Base-by-base conservation (phyloP, 2,797 vertebrate genomes). In the Eptatretus atami region DNA sequence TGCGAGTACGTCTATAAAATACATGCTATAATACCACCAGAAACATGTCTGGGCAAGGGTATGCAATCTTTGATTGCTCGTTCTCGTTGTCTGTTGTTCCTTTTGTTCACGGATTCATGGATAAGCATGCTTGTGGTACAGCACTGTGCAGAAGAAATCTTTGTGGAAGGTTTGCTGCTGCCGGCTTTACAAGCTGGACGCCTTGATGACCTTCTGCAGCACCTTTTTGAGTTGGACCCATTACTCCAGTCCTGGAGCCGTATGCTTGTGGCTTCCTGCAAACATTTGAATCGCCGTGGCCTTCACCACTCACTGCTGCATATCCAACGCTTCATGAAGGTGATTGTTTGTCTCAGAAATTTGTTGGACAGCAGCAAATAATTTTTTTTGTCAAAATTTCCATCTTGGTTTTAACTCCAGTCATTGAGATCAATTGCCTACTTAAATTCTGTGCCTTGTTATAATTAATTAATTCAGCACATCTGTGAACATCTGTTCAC, bases 291-390 rank as follows among this genome's bases (percentile, higher is more conserved):
- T 72, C 80, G 80, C 10, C 80, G 78, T 10, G 78, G 77, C 68
- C 80, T 82, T 71, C 94, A 75, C 72, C 78, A 95, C 71, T 83
- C 84, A 19, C 77, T 98, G 6, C 96, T 92, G 67, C 86, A 92
- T 69, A 73, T 96, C 6, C 92, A 98, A 67, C 83, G 88, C 73
- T 98, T 98, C 70, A 98, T 95, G 87, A 92, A 79, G 81, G 92
- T 98, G 70, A 60, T 52, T n/a, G 10, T 25, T 61, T 25, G 31
- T 44, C 31, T 44, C 4, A 8, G 31, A 44, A 44, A 44, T 44
- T 44, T 44, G 31, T 44, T 44, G 6, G 31, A 44, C 2, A 44
- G 31, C 31, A 44, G 31, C 31, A 44, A 5, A 61, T 61, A n/a
- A n/a, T 61, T 12, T 9, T n/a, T n/a, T 61, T 61, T 25, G 9